These are phyloP conservation scores for Hylomyscus alleni DNA, from an alignment of 2,797 vertebrate species.

Conservation along the genomic window DNA sequence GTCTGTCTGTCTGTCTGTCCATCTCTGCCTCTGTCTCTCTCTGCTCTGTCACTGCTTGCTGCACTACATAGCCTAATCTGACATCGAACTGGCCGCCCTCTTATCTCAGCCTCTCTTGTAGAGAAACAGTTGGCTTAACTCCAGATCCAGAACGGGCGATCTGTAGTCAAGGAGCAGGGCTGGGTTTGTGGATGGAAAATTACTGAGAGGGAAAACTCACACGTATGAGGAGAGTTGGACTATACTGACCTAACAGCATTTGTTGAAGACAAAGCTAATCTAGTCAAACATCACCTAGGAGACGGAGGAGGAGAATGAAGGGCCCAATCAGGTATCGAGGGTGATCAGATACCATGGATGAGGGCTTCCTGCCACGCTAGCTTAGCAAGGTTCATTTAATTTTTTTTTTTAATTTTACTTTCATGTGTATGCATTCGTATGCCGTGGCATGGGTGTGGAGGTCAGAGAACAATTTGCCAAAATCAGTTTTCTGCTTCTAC, in stretches of 20 bases:
- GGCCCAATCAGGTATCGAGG: not conserved
- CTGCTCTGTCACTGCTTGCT: not conserved
- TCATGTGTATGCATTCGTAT: not conserved
- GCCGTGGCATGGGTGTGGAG: not conserved
- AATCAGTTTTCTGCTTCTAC: not conserved
- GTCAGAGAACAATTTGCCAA: not conserved
- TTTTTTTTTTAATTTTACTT: not conserved
- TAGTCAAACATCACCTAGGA: not conserved
- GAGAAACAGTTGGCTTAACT: slow-evolving; percentile 1
- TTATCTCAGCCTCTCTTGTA: not conserved
- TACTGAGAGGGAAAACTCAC: not conserved
- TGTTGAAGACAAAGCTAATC: not conserved
- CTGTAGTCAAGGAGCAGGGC: not conserved
- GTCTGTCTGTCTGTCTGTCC: not conserved
- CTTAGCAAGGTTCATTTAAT: not conserved
- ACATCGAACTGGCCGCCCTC: not conserved
- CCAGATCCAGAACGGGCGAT: not conserved
- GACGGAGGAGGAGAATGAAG: not conserved
- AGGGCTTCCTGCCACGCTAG: not conserved
- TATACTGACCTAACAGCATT: not conserved
- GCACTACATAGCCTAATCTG: not conserved
- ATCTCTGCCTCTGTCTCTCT: not conserved
- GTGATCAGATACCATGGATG: not conserved
- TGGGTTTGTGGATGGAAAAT: not conserved
- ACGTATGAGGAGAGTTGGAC: not conserved